A percentile compares a stretch with the other conserved stretches of the same genome.
These are phyloP conservation scores for Holothuria leucospilota DNA, from an alignment of 53 echinoderm and acorn worm genomes.

Conservation along the genomic window DNA sequence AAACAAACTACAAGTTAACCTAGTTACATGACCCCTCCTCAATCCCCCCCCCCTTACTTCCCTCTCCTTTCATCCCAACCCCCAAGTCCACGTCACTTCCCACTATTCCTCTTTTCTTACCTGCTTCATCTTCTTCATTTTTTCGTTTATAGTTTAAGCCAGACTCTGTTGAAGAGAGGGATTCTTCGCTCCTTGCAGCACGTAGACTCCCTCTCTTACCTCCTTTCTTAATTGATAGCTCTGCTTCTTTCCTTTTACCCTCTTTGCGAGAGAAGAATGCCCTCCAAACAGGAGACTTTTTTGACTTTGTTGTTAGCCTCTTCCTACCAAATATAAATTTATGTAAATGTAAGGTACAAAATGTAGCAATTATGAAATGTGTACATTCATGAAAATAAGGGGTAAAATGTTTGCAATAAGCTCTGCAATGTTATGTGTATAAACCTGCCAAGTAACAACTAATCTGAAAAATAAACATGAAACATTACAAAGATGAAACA, in stretches of 20 bases:
- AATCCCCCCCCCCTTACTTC: too few relatives aligned
- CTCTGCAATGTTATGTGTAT: too few relatives aligned
- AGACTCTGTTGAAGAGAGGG: conserved; percentile 73
- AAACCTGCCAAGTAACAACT: too few relatives aligned
- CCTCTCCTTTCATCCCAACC: too few relatives aligned
- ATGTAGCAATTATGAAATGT: too few relatives aligned
- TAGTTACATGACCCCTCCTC: too few relatives aligned
- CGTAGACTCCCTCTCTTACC: conserved; percentile 75
- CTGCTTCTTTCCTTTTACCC: conserved; percentile 72
- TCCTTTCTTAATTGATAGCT: conserved; percentile 22
- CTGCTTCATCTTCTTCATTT: conserved; percentile 35
- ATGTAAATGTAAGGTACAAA: too few relatives aligned
- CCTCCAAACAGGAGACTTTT: conserved; percentile 93
- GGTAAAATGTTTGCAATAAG: too few relatives aligned
- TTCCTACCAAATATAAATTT: not conserved
- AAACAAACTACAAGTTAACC: too few relatives aligned
- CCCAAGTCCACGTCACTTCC: not conserved
- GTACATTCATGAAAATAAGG: too few relatives aligned
- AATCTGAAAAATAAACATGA: too few relatives aligned
- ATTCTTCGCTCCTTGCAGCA: conserved; percentile 90
- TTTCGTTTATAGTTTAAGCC: conserved; percentile 32
- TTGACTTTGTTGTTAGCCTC: conserved; percentile 64
- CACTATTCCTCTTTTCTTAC: conserved; percentile 30
- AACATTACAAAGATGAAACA: too few relatives aligned
- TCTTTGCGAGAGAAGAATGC: conserved; percentile 79